Evolutionary conservation across 2,113 vertebrate genomes (phyloP).

Genomic region (Hoplias malabaricus): DNA sequence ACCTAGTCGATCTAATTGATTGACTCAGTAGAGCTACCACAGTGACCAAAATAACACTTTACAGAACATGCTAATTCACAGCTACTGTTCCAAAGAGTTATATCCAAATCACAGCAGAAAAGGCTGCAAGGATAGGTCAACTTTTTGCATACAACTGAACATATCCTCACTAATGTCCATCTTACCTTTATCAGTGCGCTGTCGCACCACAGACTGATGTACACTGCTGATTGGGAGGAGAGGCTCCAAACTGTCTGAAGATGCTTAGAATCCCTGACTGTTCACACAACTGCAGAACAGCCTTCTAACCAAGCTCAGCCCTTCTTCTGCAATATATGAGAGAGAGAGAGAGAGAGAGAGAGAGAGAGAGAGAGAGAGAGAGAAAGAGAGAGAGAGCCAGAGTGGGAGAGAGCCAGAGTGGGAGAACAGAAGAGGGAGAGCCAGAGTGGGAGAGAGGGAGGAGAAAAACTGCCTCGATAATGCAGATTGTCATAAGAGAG

Average conservation of each 20-base stretch:
- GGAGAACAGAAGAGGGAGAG: not conserved
- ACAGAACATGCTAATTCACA: too few relatives aligned
- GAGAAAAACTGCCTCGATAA: conserved; percentile 66
- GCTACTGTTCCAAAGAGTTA: too few relatives aligned
- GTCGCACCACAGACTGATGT: conserved; percentile 37
- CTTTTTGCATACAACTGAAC: conserved; percentile 3
- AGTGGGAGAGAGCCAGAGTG: conserved; percentile 1
- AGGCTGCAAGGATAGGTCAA: too few relatives aligned
- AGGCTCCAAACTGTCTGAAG: conserved; percentile 20
- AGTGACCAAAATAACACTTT: too few relatives aligned
- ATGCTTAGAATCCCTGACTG: conserved; percentile 46
- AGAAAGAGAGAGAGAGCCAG: conserved; percentile 32
- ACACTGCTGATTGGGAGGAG: not conserved
- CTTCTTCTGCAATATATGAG: conserved; percentile 57
- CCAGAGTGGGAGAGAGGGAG: conserved; percentile 21
- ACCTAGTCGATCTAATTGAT: too few relatives aligned
- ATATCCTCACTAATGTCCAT: conserved; percentile 12
- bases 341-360: conserved; percentile 25
- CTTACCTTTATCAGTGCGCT: conserved; percentile 59
- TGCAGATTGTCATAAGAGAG: conserved; percentile 65
- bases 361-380: conserved; percentile 39
- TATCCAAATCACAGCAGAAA: too few relatives aligned
- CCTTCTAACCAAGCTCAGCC: conserved; percentile 56
- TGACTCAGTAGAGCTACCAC: too few relatives aligned
- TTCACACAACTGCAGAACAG: conserved; percentile 54